Conservation (phyloP, 2,888 invertebrate genomes). For the Agriopis marginaria region DNA sequence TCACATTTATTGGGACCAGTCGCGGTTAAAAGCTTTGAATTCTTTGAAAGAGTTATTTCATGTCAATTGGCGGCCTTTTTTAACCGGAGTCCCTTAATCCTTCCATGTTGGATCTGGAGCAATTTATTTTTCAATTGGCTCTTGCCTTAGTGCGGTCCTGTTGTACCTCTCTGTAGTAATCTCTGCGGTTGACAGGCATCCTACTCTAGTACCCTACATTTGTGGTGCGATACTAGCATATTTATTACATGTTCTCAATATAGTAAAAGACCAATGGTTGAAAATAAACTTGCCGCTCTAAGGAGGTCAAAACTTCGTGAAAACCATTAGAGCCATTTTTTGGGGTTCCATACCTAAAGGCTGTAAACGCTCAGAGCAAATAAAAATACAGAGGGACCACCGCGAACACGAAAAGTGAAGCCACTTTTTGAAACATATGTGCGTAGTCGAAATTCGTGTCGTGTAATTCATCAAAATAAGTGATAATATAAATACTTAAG, state of each 20-base stretch:
- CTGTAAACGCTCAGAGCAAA: no score
- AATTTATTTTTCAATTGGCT: slow-evolving; percentile 34
- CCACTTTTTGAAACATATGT: no score
- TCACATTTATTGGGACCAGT: slow-evolving; percentile 6
- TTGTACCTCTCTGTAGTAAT: slow-evolving; percentile 22
- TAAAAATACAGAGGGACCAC: no score
- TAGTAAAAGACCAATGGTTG: no score
- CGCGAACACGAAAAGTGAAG: no score
- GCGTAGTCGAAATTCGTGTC: no score
- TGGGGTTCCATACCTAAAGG: no score
- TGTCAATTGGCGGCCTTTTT: slow-evolving; percentile 17
- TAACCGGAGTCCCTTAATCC: slow-evolving; percentile 1
- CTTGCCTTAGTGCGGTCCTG: slow-evolving; percentile 27
- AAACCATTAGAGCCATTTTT: no score
- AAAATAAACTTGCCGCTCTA: no score
- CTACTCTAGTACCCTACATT: neutral
- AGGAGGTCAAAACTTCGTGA: no score
- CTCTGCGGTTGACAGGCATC: slow-evolving; percentile 38
- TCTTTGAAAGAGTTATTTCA: slow-evolving; percentile 19
- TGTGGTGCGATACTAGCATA: slow-evolving; percentile 10
- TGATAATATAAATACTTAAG: no score
- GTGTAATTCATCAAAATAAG: no score
- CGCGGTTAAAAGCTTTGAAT: neutral
- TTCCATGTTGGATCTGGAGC: slow-evolving; percentile 2
- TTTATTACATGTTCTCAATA: neutral